Evolutionary conservation across 2,888 invertebrate genomes (phyloP), one percentile per base, ranked within the genome.

Genomic region (Tetranychus piercei): DNA sequence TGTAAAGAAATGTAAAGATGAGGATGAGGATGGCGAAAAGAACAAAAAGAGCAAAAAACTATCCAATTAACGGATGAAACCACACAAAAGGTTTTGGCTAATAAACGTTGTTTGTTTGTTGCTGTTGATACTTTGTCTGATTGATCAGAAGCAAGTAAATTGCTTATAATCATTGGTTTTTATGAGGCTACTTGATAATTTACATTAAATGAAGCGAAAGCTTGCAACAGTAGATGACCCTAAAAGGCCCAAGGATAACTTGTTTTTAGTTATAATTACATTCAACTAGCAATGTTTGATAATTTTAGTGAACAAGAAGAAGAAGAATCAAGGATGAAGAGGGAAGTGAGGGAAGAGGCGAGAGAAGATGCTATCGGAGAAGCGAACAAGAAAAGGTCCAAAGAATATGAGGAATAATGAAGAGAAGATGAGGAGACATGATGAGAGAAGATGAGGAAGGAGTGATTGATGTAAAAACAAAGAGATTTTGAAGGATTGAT

Each of bases 111-210:
- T 55, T 55, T 55, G 15, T 55, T 55, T 15, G 55, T 55, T 55
- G 15, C 15, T 55, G 55, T 55, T 55, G 55, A 55, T 55, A 55
- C 55, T 55, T 6, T 55, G 55, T 9, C 55, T 55, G 55, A 55
- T 55, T 55, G 55, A 55, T 55, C 55, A 55, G 55, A 55, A 55
- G 55, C 55, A 55, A 55, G 55, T 55, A 55, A 55, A 55, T 55
- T 55, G 55, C 15, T 55, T 9, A 55, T 55, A 55, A 55, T 55
- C 55, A 55, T 55, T 55, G 55, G 55, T 9, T 55, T 55, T 55
- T 15, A 55, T 55, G 55, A 55, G 55, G 55, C 55, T 55, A 55
- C 55, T 55, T 15, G 55, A 55, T 55, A 55, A 55, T 55, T 55
- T 55, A 55, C 55, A 55, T 55, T 55, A 55, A 55, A 15, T 9